These are phyloP conservation scores for Pandemis cinnamomeana DNA, from an alignment of 2,888 invertebrate genomes.

Conservation along the genomic window DNA sequence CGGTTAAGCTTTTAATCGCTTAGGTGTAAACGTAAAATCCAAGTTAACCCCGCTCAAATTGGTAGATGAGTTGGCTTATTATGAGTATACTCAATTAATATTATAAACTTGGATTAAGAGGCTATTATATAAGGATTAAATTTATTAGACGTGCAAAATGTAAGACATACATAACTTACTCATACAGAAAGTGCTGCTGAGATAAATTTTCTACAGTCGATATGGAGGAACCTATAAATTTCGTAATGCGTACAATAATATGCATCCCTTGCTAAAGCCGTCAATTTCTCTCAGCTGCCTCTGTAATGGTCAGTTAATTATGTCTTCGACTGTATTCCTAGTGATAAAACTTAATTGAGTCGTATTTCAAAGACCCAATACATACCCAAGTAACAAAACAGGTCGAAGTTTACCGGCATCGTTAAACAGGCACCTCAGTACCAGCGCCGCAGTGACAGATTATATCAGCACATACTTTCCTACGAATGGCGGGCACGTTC, in stretches of 20 bases:
- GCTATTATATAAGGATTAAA: not conserved
- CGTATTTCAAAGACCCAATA: not conserved
- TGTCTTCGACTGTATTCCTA: not conserved
- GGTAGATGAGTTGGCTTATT: no score
- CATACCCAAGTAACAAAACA: not conserved
- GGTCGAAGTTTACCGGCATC: constrained; percentile 10
- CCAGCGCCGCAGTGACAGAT: constrained; percentile 17
- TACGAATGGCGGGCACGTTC: constrained; percentile 51
- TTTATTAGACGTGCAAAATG: not conserved
- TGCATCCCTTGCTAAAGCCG: no score
- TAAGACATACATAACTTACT: not conserved
- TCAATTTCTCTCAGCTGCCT: not conserved
- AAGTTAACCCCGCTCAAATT: not conserved
- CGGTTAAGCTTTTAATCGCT: not conserved
- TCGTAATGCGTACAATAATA: no score
- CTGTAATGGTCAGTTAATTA: not conserved
- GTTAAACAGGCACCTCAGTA: not conserved
- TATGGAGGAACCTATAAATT: no score
- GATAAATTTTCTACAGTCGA: no score
- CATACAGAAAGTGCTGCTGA: no score
- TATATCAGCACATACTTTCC: constrained; percentile 31
- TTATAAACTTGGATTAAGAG: constrained; percentile 2
- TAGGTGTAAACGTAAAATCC: not conserved
- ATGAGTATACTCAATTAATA: not conserved
- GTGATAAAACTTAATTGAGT: not conserved